phyloP scores from a whole-genome alignment of 1,140 invertebrate species.

The Drosophila azteca region DNA sequence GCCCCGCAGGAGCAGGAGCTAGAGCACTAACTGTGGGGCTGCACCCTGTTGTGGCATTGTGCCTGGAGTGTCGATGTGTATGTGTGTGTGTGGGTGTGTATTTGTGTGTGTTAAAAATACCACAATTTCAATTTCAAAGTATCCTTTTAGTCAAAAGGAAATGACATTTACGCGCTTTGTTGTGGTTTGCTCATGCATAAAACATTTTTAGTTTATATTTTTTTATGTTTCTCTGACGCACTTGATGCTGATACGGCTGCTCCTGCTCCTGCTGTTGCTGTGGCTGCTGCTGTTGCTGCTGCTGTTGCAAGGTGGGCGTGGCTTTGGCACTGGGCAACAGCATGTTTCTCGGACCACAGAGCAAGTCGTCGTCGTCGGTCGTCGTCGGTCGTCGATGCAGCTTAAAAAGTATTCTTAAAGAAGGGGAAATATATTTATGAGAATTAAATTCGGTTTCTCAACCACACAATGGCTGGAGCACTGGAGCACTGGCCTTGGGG shows the following conservation, averaged over 20 bases:
- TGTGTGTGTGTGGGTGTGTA: slow-evolving; percentile 21
- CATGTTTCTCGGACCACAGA: slow-evolving; percentile 38
- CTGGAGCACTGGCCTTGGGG: slow-evolving; percentile 6
- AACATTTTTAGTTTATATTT: slow-evolving; percentile 77
- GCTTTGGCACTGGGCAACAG: not conserved
- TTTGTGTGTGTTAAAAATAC: slow-evolving; percentile 58
- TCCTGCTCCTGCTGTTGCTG: slow-evolving; percentile 12
- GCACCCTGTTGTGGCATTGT: slow-evolving; percentile 8
- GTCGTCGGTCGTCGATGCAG: slow-evolving; percentile 15
- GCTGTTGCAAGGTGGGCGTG: slow-evolving; percentile 17
- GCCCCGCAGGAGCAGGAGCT: slow-evolving; percentile 8
- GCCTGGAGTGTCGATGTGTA: slow-evolving; percentile 1
- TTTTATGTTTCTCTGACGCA: slow-evolving; percentile 30
- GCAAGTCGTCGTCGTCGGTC: slow-evolving; percentile 3
- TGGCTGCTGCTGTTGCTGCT: slow-evolving; percentile 14
- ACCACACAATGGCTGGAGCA: not conserved
- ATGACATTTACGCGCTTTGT: slow-evolving; percentile 82
- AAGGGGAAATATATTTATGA: slow-evolving; percentile 51
- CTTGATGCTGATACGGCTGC: slow-evolving; percentile 19
- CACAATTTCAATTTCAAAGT: slow-evolving; percentile 83
- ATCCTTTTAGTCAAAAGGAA: slow-evolving; percentile 81
- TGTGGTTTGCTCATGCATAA: slow-evolving; percentile 79
- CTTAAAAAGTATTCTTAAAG: slow-evolving; percentile 50
- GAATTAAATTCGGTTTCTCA: slow-evolving; percentile 38
- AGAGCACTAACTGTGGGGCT: not conserved